Conservation (phyloP, 1,140 invertebrate genomes). For the Grapholita molesta region DNA sequence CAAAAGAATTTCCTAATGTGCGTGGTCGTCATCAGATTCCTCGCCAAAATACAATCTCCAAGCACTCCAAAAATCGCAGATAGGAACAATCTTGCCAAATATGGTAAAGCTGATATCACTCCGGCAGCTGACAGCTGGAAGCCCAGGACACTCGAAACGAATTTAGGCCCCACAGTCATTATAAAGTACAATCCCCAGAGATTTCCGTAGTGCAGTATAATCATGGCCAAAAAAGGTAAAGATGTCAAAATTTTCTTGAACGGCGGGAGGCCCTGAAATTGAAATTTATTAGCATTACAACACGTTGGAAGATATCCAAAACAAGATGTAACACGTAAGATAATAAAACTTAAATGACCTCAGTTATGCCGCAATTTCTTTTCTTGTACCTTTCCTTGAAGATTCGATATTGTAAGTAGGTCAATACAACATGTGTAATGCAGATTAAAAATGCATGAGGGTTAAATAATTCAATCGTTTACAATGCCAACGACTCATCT, state of each 20-base stretch:
- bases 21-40: constrained; percentile 78
- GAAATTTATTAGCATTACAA: constrained; percentile 20
- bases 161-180: constrained; percentile 93
- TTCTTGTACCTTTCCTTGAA: neutral
- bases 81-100: constrained; percentile 81
- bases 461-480: constrained; percentile 21
- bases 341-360: neutral
- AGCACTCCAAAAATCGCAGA: constrained; percentile 83
- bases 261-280: constrained; percentile 76
- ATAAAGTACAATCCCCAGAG: constrained; percentile 90
- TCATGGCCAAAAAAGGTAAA: constrained; percentile 82
- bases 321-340: neutral
- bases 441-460: constrained; percentile 19
- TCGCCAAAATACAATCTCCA: constrained; percentile 82
- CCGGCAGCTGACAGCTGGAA: constrained; percentile 88
- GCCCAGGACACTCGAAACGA: constrained; percentile 88
- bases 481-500: neutral
- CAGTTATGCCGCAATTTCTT: neutral
- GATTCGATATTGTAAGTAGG: neutral
- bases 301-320: neutral
- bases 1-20: constrained; percentile 85
- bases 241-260: constrained; percentile 81
- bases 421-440: neutral
- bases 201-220: constrained; percentile 86
- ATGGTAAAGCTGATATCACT: constrained; percentile 84